Percentiles rank a stretch among this genome's conserved stretches.
Evolutionary conservation across 2,113 vertebrate genomes (phyloP).

Genomic region (Corapipo altera): DNA sequence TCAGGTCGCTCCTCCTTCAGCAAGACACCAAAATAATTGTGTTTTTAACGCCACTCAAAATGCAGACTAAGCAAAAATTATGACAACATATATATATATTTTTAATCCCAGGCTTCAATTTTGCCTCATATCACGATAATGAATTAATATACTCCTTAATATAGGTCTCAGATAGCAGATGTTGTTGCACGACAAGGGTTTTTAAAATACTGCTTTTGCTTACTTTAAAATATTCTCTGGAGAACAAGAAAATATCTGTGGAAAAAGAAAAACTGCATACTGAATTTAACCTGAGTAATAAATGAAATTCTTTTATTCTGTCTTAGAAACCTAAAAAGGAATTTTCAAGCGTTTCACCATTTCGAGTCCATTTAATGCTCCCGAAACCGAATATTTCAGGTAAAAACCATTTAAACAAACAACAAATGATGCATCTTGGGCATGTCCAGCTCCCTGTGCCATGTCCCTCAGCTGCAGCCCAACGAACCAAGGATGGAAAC

Average conservation of each 20-base stretch:
- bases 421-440: accelerated
- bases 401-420: neutral
- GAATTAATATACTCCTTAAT: neutral
- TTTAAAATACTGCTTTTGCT: neutral
- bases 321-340: neutral
- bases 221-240: neutral
- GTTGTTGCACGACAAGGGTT: neutral
- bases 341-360: neutral
- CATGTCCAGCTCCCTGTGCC: neutral
- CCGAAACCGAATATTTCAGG: neutral
- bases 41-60: neutral
- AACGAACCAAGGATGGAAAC: accelerated
- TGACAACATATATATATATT: neutral
- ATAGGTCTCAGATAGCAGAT: neutral
- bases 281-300: neutral
- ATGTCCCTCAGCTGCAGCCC: neutral
- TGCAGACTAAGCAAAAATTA: neutral
- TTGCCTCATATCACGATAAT: neutral
- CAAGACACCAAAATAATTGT: neutral
- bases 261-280: neutral
- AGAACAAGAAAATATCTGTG: neutral
- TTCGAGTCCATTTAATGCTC: neutral
- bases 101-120: neutral
- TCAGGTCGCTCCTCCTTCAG: neutral
- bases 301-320: neutral